These are phyloP conservation scores for Rhizomys pruinosus DNA, from an alignment of 2,113 vertebrate genomes.

Conservation along the genomic window DNA sequence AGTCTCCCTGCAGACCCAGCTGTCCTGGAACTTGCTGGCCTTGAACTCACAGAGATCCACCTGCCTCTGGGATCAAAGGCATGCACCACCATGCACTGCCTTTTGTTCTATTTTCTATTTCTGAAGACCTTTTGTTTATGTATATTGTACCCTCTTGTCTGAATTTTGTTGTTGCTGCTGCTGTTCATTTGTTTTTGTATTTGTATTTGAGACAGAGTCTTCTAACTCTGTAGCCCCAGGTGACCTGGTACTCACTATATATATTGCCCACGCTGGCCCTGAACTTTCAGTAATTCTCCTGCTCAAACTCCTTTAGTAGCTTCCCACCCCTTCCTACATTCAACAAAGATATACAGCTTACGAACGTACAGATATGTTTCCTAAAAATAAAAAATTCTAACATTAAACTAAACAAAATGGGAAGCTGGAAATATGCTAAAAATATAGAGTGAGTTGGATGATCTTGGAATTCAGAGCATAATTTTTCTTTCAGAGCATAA, in stretches of 20 bases:
- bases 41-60: too few relatives aligned
- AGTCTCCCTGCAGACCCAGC: too few relatives aligned
- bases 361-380: neutral
- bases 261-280: neutral
- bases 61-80: too few relatives aligned
- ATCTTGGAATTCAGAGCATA: conserved; percentile 30
- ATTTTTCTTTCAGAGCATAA: too few relatives aligned
- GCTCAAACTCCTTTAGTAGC: neutral
- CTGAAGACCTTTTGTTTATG: neutral
- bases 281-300: neutral
- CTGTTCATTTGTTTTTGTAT: too few relatives aligned
- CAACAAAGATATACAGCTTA: neutral
- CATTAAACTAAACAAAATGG: conserved; percentile 30
- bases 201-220: neutral
- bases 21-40: too few relatives aligned
- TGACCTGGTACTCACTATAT: neutral
- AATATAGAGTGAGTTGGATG: neutral
- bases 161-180: neutral
- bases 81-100: too few relatives aligned
- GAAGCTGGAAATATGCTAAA: conserved; percentile 18
- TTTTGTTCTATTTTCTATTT: neutral
- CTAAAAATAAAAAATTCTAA: conserved; percentile 1
- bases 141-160: neutral
- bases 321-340: neutral
- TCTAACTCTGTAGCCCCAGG: too few relatives aligned